A percentile compares a stretch with the other conserved stretches of the same genome.
These are phyloP conservation scores for Phymanthus crucifer DNA, from an alignment of 92 coral and sea anemone species.

Conservation along the genomic window DNA sequence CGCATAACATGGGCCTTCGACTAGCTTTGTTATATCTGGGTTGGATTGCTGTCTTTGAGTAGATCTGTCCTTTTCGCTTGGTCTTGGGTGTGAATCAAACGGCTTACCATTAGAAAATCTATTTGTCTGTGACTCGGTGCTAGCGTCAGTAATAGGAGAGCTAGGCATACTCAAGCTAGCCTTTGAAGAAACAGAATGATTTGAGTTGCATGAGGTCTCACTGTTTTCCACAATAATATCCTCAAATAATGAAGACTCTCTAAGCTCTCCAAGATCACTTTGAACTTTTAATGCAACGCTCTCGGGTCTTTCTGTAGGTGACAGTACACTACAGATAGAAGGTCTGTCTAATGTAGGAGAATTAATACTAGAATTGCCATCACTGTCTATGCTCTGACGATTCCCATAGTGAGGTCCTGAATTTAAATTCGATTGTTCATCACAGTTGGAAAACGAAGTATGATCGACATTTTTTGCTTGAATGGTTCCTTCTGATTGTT, in stretches of 20 bases:
- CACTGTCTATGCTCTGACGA: conserved; percentile 20
- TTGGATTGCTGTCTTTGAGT: conserved; percentile 49
- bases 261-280: conserved; percentile 28
- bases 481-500: neutral
- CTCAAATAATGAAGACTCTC: conserved; percentile 36
- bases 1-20: conserved; percentile 45
- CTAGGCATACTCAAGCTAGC: conserved; percentile 11
- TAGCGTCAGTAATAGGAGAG: conserved; percentile 56
- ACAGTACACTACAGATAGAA: neutral
- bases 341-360: neutral
- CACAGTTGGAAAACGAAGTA: neutral
- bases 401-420: conserved; percentile 35
- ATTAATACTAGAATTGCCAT: conserved; percentile 5
- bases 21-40: conserved; percentile 43
- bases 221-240: conserved; percentile 51
- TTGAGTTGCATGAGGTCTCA: conserved; percentile 50
- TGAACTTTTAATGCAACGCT: conserved; percentile 27
- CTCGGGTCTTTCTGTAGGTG: conserved; percentile 20
- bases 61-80: neutral
- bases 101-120: conserved; percentile 20
- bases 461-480: conserved; percentile 8
- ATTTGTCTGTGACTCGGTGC: conserved; percentile 37
- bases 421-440: neutral
- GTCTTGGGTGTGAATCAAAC: conserved; percentile 1
- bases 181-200: conserved; percentile 15